Evolutionary conservation across 2,888 invertebrate genomes (phyloP).

Genomic region (Nemoura dubitans): DNA sequence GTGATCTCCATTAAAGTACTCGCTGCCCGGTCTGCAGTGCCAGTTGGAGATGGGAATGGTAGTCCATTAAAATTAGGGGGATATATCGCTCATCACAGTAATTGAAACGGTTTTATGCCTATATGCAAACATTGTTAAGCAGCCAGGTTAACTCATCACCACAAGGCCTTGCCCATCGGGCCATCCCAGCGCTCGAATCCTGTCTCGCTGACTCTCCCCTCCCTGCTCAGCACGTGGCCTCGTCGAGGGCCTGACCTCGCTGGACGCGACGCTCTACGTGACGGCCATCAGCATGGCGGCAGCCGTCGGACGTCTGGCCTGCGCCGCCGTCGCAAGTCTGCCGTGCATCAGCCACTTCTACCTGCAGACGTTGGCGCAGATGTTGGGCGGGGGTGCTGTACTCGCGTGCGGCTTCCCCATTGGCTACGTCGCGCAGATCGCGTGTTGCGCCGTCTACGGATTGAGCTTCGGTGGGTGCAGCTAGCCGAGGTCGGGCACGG

Average conservation of each 20-base stretch:
- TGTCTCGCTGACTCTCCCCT: no score
- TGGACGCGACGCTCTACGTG: slow-evolving; percentile 60
- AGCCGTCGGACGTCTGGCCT: slow-evolving; percentile 63
- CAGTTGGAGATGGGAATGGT: no score
- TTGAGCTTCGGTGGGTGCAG: slow-evolving; percentile 55
- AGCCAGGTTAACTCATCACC: no score
- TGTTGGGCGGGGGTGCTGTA: slow-evolving; percentile 50
- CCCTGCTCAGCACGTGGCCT: not conserved
- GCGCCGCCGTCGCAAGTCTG: slow-evolving; percentile 61
- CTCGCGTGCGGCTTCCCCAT: not conserved
- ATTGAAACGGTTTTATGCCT: no score
- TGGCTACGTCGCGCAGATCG: not conserved
- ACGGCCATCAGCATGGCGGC: slow-evolving; percentile 65
- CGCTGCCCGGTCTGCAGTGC: no score
- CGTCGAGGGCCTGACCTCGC: slow-evolving; percentile 48
- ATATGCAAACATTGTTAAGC: no score
- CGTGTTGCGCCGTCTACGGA: not conserved
- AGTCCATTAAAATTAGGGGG: no score
- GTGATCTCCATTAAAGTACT: no score
- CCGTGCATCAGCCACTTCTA: slow-evolving; percentile 62
- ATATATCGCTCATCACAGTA: no score
- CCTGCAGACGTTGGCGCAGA: slow-evolving; percentile 64
- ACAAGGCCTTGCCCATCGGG: no score
- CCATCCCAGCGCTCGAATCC: no score
- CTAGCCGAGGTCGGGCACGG: no score